Base-by-base conservation (phyloP, 2,113 vertebrate genomes). In the Pituophis catenifer region DNA sequence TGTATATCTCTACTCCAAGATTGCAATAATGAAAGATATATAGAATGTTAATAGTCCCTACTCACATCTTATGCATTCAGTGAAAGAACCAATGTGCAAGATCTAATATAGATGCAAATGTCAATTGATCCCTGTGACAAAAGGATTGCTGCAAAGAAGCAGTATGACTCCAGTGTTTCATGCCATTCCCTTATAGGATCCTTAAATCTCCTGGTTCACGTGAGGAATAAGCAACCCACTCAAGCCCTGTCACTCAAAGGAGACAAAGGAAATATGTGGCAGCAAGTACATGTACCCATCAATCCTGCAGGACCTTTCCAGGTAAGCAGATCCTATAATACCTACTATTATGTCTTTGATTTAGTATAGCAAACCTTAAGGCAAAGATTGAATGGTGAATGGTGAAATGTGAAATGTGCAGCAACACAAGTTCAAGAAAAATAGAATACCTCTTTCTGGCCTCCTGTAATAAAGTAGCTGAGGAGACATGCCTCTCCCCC, bases 261-360 rank as follows among this genome's bases (percentile, higher is more conserved):
- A 57, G 98, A 99, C 95, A 98, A 98, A 88, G 99, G 99, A 2
- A 98, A 99, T 0, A 96, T 97, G 95, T 99, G 99, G 99, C 99
- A 97, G 93, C 98, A 98, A 95, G 98, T 98, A 1, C 98, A 98
- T 0, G 98, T 99, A 87, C 98, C 98, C 94, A 98, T 99, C 96
- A 99, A 97, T 95, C 99, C 99, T 0, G 98, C 98, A 0, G 99
- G 99, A 75, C 99, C 99, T 38, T 99, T 99, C 96, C 99, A 99
- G 99, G 99, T 99, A 96, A 97, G 97, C 89, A 44, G 21, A 1
- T 12, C 17, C 85, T 88, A 33, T 70, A 70, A 70, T 70, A 48
- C 70, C 57, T 26, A 53, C 29, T 89, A 54, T 52, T n/a, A 62
- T 29, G 33, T 91, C 70, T 38, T 55, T 86, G 70, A 81, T 54